These are phyloP conservation scores for Orchestes rusci DNA, from an alignment of 2,888 invertebrate genomes.

Conservation along the genomic window DNA sequence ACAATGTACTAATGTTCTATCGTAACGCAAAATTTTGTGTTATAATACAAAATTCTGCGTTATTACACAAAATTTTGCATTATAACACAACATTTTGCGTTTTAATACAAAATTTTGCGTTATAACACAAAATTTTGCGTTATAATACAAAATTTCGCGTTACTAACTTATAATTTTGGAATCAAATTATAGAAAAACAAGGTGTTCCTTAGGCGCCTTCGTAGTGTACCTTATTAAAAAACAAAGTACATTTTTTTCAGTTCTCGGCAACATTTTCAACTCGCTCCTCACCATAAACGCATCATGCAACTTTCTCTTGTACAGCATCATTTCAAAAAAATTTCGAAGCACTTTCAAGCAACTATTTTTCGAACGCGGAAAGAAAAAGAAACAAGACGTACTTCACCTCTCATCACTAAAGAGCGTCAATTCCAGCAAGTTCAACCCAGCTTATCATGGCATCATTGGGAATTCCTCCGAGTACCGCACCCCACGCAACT, in stretches of 20 bases:
- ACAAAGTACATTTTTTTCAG: constrained; percentile 36
- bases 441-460: constrained; percentile 34
- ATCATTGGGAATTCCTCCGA: constrained; percentile 36
- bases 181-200: no score
- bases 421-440: constrained; percentile 30
- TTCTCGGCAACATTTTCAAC: constrained; percentile 67
- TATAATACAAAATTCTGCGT: no score
- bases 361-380: constrained; percentile 37
- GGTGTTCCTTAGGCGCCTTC: background rate
- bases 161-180: no score
- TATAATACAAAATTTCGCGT: no score
- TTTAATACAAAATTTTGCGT: no score
- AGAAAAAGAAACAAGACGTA: constrained; percentile 34
- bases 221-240: background rate
- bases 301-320: constrained; percentile 69
- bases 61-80: no score
- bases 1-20: no score
- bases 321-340: constrained; percentile 68
- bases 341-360: constrained; percentile 54
- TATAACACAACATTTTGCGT: no score
- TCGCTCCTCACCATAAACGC: constrained; percentile 64
- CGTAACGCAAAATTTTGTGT: no score
- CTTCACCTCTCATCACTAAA: constrained; percentile 32
- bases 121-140: no score
- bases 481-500: constrained; percentile 41